Evolutionary conservation across 2,888 invertebrate genomes (phyloP).

Genomic region (Zeuzera pyrina): DNA sequence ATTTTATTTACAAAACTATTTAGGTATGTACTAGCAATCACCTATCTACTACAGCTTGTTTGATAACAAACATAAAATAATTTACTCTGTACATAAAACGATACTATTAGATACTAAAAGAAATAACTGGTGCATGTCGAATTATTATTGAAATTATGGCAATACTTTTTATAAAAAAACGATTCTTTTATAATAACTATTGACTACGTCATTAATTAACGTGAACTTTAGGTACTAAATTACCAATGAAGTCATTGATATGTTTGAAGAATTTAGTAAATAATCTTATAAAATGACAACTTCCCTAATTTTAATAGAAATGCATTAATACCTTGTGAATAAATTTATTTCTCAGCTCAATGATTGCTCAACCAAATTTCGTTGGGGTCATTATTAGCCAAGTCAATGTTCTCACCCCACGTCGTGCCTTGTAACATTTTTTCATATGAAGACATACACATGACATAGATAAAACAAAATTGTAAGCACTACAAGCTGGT

Average conservation of each 20-base stretch:
- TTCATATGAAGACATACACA: too few species aligned
- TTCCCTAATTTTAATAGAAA: too few species aligned
- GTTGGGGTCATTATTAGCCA: too few species aligned
- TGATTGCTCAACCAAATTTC: too few species aligned
- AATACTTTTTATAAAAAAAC: constrained; percentile 24
- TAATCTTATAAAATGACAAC: too few species aligned
- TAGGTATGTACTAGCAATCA: constrained; percentile 46
- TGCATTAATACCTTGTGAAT: too few species aligned
- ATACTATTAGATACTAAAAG: constrained; percentile 24
- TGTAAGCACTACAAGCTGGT: constrained; percentile 62
- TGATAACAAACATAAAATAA: constrained; percentile 56
- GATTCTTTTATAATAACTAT: constrained; percentile 24
- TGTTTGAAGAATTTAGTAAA: too few species aligned
- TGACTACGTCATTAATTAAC: constrained; percentile 28
- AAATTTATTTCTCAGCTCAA: too few species aligned
- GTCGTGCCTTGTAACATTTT: too few species aligned
- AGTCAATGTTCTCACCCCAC: too few species aligned
- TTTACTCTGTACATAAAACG: constrained; percentile 61
- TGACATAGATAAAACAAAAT: constrained; percentile 19
- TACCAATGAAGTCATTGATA: constrained; percentile 18
- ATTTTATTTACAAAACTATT: constrained; percentile 60
- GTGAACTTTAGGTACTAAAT: constrained; percentile 24
- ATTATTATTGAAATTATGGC: constrained; percentile 50
- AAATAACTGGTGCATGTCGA: constrained; percentile 43
- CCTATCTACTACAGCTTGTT: constrained; percentile 47